Evolutionary conservation across 2,797 vertebrate genomes (phyloP), one percentile per base, ranked within the genome.

Genomic region (Furcifer pardalis): DNA sequence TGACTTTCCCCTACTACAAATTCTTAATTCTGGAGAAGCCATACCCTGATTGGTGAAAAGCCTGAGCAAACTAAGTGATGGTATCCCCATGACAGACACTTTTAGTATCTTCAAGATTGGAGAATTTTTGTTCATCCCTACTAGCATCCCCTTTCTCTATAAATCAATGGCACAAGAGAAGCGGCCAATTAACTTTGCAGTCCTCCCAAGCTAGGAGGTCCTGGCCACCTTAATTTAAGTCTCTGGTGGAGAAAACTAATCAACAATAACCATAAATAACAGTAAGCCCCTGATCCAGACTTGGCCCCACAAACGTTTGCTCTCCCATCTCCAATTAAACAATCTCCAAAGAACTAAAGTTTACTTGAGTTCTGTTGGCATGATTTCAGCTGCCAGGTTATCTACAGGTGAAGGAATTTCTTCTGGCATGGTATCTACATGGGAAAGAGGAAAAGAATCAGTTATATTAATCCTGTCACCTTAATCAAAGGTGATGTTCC

Each of bases 301-400:
- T 42, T 19, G 37, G 8, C 13, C 5, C 52, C 32, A 25, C 37
- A 62, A 15, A 10, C 9, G 3, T 79, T 52, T 63, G 23, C 9
- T 9, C 17, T 73, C 69, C 80, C 60, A 9, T 7, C n/a, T 19
- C 25, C 7, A 81, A 17, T 6, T 56, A 46, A 40, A 81, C 27
- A 63, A 1, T 35, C 1, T 60, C 44, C 21, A 37, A 30, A 21
- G 1, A 32, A 62, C 25, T 56, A 46, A 88, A 25, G 40, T 69
- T 63, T 92, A 98, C 98, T 95, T 97, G 84, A 98, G 96, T 93
- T 98, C 98, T 0, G 97, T 95, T 4, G 98, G 97, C 90, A 98
- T 95, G 77, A 98, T 98, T 91, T 98, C 97, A 1, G 97, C 96
- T 7, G 97, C 97, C 37, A 98, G 95, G 91, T 97, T 98, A 74